Conservation (phyloP, 2,113 vertebrate species). For the Petromus typicus region DNA sequence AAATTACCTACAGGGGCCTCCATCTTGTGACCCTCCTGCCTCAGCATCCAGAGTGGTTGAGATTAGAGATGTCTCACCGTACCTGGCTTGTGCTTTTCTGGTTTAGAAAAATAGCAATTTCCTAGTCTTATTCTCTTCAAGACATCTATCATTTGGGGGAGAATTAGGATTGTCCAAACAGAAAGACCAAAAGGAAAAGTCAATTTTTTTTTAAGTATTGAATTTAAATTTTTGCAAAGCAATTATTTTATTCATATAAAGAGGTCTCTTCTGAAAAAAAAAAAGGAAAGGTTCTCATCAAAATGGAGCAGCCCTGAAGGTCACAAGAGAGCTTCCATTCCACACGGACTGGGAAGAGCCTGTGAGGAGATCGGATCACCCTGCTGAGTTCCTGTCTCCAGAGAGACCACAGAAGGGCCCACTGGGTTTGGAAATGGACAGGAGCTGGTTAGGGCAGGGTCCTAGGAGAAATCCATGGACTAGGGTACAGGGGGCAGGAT, state of each 20-base stretch:
- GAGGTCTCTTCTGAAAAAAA: not conserved
- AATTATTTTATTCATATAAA: not conserved
- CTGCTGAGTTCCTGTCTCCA: not conserved
- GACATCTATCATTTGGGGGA: not conserved
- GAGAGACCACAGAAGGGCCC: not conserved
- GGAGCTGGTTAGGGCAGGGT: not conserved
- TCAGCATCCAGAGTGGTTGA: not conserved
- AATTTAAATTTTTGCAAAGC: not conserved
- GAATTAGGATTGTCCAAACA: slow-evolving; percentile 28
- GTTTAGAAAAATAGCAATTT: not conserved
- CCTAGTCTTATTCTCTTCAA: not conserved
- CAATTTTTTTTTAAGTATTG: not conserved
- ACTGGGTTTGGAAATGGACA: not conserved
- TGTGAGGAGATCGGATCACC: no score
- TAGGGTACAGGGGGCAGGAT: no score
- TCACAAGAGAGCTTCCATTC: not conserved
- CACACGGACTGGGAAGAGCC: not conserved
- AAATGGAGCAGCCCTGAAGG: no score
- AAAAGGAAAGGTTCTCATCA: not conserved
- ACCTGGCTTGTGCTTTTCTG: not conserved
- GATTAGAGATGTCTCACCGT: not conserved
- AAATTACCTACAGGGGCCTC: not conserved
- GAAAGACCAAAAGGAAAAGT: not conserved
- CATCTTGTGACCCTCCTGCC: not conserved
- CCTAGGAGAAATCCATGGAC: not conserved